Conservation (phyloP, 1,140 invertebrate genomes). For the Brachionus asplanchnoidis region DNA sequence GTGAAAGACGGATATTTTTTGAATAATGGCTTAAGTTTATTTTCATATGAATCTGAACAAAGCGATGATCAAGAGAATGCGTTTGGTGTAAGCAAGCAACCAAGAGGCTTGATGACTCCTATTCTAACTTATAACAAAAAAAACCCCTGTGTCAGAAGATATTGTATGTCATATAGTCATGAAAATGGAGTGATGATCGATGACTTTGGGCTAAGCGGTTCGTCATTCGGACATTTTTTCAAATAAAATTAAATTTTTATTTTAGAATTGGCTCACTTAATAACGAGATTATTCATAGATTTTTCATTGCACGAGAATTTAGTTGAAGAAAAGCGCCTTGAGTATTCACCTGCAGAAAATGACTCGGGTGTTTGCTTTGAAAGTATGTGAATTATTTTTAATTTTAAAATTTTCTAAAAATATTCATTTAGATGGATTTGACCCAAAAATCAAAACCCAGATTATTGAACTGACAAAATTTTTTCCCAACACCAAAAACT, state of each 20-base stretch:
- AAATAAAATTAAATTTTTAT: not conserved
- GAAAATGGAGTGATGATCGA: not conserved
- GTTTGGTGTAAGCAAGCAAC: not conserved
- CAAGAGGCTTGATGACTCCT: constrained; percentile 27
- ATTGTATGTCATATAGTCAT: constrained; percentile 16
- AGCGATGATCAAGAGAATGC: not conserved
- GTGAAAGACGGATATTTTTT: constrained; percentile 5
- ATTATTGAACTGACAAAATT: not conserved
- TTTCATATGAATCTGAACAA: constrained; percentile 9
- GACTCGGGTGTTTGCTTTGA: constrained; percentile 14
- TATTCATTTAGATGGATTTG: not conserved
- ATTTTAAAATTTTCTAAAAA: not conserved
- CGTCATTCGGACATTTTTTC: not conserved
- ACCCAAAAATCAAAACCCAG: not conserved
- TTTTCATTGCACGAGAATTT: constrained; percentile 7
- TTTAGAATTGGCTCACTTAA: constrained; percentile 20
- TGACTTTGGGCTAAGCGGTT: constrained; percentile 19
- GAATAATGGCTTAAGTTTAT: constrained; percentile 32
- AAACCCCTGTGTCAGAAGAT: constrained; percentile 37
- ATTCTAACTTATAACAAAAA: constrained; percentile 24
- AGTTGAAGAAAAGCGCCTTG: not conserved
- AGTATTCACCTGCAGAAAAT: not conserved
- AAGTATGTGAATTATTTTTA: not conserved
- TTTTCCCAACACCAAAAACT: not conserved
- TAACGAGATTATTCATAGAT: constrained; percentile 7